Evolutionary conservation across 1,140 invertebrate species (phyloP).

Genomic region (Drosophila auraria): DNA sequence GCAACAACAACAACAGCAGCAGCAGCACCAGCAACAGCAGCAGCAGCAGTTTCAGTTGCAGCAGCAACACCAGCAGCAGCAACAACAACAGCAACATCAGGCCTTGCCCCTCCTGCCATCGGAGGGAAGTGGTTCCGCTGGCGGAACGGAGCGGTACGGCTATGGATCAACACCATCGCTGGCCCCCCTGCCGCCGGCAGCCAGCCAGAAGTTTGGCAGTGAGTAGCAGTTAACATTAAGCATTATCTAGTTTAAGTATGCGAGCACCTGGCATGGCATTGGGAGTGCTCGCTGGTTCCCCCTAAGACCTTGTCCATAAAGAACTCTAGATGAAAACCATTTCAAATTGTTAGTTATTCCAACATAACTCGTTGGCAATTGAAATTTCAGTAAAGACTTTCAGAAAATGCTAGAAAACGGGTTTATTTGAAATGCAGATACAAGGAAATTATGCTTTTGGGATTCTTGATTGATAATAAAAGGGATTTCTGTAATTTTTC

Average conservation of each 20-base stretch:
- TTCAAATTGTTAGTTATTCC: not conserved
- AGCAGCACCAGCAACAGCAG: slow-evolving; percentile 21
- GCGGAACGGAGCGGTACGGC: slow-evolving; percentile 72
- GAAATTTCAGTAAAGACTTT: no score
- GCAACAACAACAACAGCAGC: slow-evolving; percentile 8
- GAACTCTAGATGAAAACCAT: not conserved
- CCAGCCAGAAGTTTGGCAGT: slow-evolving; percentile 79
- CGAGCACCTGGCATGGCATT: slow-evolving; percentile 21
- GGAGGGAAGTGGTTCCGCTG: slow-evolving; percentile 2
- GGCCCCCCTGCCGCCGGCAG: slow-evolving; percentile 59
- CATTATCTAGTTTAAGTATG: slow-evolving; percentile 21
- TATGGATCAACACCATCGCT: slow-evolving; percentile 80
- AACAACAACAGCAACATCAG: slow-evolving; percentile 27
- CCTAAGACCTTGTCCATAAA: not conserved
- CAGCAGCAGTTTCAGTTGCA: slow-evolving; percentile 1
- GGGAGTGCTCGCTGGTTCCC: slow-evolving; percentile 3
- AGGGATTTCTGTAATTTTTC: no score
- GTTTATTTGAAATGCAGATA: no score
- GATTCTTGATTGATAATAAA: no score
- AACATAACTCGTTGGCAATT: no score
- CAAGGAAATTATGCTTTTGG: no score
- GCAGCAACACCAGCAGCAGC: slow-evolving; percentile 11
- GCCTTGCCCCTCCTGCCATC: not conserved
- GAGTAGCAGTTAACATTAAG: slow-evolving; percentile 53
- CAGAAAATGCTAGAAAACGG: no score